phyloP scores from a whole-genome alignment of 1,140 invertebrate species.

The Drosophila nikananu region DNA sequence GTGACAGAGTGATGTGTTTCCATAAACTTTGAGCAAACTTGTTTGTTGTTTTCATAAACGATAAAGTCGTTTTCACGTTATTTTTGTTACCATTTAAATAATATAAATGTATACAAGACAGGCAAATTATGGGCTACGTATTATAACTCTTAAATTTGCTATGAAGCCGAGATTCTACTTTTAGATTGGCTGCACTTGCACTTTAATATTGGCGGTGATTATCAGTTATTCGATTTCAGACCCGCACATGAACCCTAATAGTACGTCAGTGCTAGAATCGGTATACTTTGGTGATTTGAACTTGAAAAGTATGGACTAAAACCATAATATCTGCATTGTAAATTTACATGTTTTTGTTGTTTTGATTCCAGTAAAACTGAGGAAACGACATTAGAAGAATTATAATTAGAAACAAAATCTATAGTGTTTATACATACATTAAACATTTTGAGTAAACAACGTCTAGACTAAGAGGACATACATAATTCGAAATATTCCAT shows the following conservation, averaged over 20 bases:
- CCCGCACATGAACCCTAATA: background rate
- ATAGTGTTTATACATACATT: background rate
- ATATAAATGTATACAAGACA: background rate
- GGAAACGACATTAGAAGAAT: background rate
- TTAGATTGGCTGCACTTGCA: conserved; percentile 1
- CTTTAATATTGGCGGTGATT: conserved; percentile 3
- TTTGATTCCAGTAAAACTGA: background rate
- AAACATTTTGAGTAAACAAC: conserved; percentile 6
- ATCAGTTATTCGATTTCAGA: conserved; percentile 2
- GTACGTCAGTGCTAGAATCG: conserved; percentile 1
- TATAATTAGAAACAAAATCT: background rate
- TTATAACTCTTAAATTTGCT: background rate
- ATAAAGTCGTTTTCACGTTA: background rate
- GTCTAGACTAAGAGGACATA: conserved; percentile 11
- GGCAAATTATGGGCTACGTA: background rate
- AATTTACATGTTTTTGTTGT: background rate
- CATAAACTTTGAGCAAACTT: conserved; percentile 1
- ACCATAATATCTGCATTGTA: background rate
- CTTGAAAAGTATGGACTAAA: background rate
- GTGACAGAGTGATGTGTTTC: background rate
- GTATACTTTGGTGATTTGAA: background rate
- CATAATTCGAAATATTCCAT: conserved; percentile 2
- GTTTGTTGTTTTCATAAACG: background rate
- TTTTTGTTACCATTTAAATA: background rate
- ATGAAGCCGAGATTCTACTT: background rate